These are phyloP conservation scores for Xyliphius kryptos DNA, from an alignment of 2,113 vertebrate species.

Conservation along the genomic window DNA sequence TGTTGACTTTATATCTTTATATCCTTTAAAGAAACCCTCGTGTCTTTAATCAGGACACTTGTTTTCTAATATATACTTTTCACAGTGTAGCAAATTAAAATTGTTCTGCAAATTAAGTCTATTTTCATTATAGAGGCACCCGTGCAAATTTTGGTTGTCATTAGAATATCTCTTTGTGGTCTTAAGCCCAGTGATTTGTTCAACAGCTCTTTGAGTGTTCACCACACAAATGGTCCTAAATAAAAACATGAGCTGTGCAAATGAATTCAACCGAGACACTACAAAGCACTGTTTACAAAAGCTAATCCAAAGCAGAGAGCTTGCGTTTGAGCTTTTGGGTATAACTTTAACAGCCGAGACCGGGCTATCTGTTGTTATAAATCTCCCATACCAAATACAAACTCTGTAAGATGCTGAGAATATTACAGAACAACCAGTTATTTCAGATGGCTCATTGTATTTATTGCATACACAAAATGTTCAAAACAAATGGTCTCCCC, in stretches of 20 bases:
- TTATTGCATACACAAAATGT: conserved; percentile 14
- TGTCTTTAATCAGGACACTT: no score
- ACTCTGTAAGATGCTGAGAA: no score
- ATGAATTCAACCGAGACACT: conserved; percentile 62
- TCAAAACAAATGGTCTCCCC: conserved; percentile 21
- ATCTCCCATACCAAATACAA: conserved; percentile 40
- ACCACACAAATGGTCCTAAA: conserved; percentile 45
- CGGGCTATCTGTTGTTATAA: conserved; percentile 56
- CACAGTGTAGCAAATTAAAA: no score
- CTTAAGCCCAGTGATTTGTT: conserved; percentile 43
- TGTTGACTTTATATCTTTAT: no score
- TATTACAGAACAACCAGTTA: no score
- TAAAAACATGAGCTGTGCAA: conserved; percentile 57
- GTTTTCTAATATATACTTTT: no score
- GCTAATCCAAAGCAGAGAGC: conserved; percentile 52
- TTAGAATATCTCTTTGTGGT: conserved; percentile 46
- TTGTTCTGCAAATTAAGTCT: no score
- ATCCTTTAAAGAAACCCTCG: no score
- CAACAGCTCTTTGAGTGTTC: conserved; percentile 44
- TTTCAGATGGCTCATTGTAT: no score
- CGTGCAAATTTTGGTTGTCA: conserved; percentile 42
- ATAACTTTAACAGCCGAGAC: conserved; percentile 43
- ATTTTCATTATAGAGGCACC: conserved; percentile 19
- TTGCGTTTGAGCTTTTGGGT: conserved; percentile 26
- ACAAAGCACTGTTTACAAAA: conserved; percentile 61